A percentile compares a stretch with the other conserved stretches of the same genome.
These are phyloP conservation scores for Hylaea fasciaria DNA, from an alignment of 2,888 invertebrate genomes.

Conservation along the genomic window DNA sequence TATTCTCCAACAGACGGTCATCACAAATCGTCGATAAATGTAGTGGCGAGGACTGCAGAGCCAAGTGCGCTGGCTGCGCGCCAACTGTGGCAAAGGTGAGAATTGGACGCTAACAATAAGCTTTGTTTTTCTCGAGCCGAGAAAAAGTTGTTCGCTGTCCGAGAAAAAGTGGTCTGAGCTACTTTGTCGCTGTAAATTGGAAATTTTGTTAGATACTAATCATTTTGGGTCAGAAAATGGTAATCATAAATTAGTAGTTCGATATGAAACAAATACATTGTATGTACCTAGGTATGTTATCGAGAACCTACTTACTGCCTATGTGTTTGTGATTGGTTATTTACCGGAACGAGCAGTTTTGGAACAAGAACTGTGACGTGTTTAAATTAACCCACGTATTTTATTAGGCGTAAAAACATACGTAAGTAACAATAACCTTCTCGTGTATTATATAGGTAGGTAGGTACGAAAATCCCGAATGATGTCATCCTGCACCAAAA, in stretches of 20 bases:
- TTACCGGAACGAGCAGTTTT: no score
- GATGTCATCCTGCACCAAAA: constrained; percentile 27
- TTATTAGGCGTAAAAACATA: not conserved
- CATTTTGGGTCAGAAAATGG: no score
- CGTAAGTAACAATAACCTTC: not conserved
- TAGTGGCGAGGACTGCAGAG: constrained; percentile 41
- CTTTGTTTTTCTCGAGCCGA: constrained; percentile 9
- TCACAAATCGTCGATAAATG: constrained; percentile 36
- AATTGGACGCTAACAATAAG: constrained; percentile 37
- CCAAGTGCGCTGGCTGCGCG: constrained; percentile 47
- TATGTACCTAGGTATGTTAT: no score
- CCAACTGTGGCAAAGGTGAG: constrained; percentile 61
- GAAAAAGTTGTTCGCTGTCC: not conserved
- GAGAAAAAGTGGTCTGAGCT: not conserved
- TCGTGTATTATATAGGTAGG: no score
- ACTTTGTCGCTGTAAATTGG: not conserved
- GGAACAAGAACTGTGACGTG: no score
- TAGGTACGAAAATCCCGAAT: constrained; percentile 13
- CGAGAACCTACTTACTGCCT: no score
- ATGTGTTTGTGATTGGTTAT: no score
- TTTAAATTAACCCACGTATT: not conserved
- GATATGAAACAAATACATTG: no score
- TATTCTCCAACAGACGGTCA: constrained; percentile 25
- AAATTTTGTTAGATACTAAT: no score
- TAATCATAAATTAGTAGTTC: no score